These are phyloP conservation scores for Sprattus sprattus DNA, from an alignment of 2,113 vertebrate genomes.

Conservation along the genomic window DNA sequence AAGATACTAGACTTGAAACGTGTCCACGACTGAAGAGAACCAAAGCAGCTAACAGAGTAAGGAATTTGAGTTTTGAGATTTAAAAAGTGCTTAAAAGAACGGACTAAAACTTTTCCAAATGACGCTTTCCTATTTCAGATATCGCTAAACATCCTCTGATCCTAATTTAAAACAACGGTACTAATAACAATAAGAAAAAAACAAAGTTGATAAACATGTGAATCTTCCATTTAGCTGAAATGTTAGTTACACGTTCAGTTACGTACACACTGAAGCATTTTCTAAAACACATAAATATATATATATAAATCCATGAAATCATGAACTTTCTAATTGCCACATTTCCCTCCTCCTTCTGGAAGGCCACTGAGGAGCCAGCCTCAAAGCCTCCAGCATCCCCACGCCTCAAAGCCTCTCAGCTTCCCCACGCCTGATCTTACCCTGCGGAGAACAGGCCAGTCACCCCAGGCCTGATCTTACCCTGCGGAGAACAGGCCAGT, in stretches of 20 bases:
- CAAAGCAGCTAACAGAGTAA: background rate
- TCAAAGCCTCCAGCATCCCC: background rate
- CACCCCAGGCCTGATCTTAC: too few relatives aligned
- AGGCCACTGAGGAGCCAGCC: constrained; percentile 7
- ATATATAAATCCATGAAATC: constrained; percentile 20
- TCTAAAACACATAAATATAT: constrained; percentile 13
- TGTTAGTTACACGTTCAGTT: constrained; percentile 3
- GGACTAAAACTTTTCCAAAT: background rate
- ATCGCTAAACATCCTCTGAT: background rate
- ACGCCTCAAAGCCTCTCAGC: background rate
- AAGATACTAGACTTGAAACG: background rate
- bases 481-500: too few relatives aligned
- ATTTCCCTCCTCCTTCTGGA: constrained; percentile 41
- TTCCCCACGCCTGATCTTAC: background rate
- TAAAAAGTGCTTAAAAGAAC: constrained; percentile 5
- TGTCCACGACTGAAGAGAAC: background rate
- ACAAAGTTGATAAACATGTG: background rate
- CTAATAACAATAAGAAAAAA: background rate
- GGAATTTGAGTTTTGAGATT: background rate
- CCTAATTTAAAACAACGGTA: constrained; percentile 17
- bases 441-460: background rate
- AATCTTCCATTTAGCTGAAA: background rate
- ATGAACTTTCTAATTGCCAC: constrained; percentile 44
- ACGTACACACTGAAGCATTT: background rate
- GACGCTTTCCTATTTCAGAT: background rate